Evolutionary conservation across 2,797 vertebrate species (phyloP).

Genomic region (Microhierax caerulescens): DNA sequence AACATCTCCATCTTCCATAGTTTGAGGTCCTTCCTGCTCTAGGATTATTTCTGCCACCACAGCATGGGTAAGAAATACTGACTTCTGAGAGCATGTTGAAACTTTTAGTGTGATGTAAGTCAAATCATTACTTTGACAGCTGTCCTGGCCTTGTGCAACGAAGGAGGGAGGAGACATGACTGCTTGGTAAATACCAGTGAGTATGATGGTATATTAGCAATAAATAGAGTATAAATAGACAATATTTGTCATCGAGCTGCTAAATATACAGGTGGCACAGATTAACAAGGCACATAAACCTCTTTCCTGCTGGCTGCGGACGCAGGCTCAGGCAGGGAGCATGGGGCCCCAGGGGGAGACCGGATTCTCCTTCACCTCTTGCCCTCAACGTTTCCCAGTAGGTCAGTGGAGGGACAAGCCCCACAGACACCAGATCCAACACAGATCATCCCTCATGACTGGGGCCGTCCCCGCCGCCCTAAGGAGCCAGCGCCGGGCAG

Average conservation of each 20-base stretch:
- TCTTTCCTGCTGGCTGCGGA: neutral
- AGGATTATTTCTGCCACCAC: neutral
- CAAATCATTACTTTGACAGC: neutral
- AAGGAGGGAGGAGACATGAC: neutral
- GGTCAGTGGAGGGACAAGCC: neutral
- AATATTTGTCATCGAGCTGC: neutral
- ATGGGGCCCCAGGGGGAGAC: too few species aligned
- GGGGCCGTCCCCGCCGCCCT: fast-evolving
- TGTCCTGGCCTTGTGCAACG: neutral
- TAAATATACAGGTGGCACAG: neutral
- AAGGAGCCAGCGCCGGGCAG: neutral
- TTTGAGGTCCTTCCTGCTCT: neutral
- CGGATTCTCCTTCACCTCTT: neutral
- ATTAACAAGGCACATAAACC: neutral
- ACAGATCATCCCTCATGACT: fast-evolving
- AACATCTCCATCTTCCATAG: neutral
- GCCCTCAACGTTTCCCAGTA: neutral
- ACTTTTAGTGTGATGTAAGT: neutral
- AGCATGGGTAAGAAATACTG: neutral
- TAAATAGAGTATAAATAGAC: neutral
- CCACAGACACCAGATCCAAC: neutral
- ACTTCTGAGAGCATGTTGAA: neutral
- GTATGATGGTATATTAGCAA: neutral
- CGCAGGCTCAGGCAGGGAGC: neutral
- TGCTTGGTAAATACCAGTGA: neutral